Evolutionary conservation across 2,113 vertebrate species (phyloP).

Genomic region (Dermatemys mawii): DNA sequence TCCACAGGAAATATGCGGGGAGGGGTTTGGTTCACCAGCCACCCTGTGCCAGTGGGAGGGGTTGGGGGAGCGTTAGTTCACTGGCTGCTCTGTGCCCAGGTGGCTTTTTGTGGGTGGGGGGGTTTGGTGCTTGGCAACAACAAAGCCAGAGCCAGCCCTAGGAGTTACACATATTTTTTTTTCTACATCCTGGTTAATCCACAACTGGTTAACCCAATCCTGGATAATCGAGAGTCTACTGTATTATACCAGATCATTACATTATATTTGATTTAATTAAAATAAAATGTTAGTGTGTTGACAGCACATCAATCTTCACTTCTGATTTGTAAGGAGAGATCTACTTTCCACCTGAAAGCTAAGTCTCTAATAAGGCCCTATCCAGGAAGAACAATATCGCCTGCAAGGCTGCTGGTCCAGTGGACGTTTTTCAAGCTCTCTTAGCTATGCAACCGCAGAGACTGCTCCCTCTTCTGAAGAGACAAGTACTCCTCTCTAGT

Average conservation of each 20-base stretch:
- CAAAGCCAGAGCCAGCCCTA: too few relatives aligned
- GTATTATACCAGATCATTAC: neutral
- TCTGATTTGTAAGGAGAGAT: neutral
- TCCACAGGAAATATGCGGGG: too few relatives aligned
- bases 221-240: too few relatives aligned
- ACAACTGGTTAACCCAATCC: too few relatives aligned
- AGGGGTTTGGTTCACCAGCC: too few relatives aligned
- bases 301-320: neutral
- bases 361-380: neutral
- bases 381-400: neutral
- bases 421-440: neutral
- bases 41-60: too few relatives aligned
- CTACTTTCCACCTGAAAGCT: neutral
- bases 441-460: neutral
- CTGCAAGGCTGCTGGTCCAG: neutral
- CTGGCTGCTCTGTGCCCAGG: too few relatives aligned
- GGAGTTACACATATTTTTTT: too few relatives aligned
- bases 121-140: too few relatives aligned
- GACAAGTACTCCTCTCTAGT: neutral
- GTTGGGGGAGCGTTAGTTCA: too few relatives aligned
- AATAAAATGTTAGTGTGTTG: neutral
- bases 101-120: too few relatives aligned
- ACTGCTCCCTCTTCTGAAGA: neutral
- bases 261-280: neutral
- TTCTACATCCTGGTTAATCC: too few relatives aligned